Evolutionary conservation across 2,888 invertebrate genomes (phyloP).

Genomic region (Drosophila paranaensis): DNA sequence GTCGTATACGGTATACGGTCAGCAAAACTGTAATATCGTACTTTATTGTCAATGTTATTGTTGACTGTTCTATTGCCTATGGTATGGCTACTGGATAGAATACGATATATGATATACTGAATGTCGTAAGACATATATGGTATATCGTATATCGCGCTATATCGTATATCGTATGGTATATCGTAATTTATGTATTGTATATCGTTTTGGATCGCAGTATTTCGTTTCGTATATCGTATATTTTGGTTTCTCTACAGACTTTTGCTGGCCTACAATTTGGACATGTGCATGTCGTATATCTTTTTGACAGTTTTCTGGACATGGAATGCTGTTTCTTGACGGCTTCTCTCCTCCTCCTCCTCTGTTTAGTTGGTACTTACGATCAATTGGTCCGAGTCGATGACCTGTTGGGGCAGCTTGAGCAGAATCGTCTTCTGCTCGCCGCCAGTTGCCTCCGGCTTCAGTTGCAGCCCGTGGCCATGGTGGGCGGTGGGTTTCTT

Average conservation of each 20-base stretch:
- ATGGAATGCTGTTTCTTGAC: background rate
- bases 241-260: background rate
- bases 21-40: background rate
- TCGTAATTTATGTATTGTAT: background rate
- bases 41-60: background rate
- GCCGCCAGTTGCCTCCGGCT: slow-evolving; percentile 49
- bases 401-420: slow-evolving; percentile 83
- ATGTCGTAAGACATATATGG: too few species aligned
- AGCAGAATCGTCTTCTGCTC: slow-evolving; percentile 84
- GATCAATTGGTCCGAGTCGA: slow-evolving; percentile 84
- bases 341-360: background rate
- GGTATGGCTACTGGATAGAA: too few species aligned
- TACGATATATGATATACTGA: too few species aligned
- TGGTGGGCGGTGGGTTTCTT: slow-evolving; percentile 68
- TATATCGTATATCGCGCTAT: too few species aligned
- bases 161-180: background rate
- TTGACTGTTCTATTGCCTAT: background rate
- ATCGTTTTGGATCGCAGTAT: background rate
- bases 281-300: slow-evolving; percentile 19
- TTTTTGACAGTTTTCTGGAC: slow-evolving; percentile 30
- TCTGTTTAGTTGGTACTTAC: slow-evolving; percentile 70
- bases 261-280: slow-evolving; percentile 8
- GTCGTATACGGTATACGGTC: background rate
- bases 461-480: slow-evolving; percentile 49
- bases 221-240: slow-evolving; percentile 5